These are phyloP conservation scores for Drosophila aff. DNA, from an alignment of 1,140 invertebrate genomes.

Conservation along the genomic window DNA sequence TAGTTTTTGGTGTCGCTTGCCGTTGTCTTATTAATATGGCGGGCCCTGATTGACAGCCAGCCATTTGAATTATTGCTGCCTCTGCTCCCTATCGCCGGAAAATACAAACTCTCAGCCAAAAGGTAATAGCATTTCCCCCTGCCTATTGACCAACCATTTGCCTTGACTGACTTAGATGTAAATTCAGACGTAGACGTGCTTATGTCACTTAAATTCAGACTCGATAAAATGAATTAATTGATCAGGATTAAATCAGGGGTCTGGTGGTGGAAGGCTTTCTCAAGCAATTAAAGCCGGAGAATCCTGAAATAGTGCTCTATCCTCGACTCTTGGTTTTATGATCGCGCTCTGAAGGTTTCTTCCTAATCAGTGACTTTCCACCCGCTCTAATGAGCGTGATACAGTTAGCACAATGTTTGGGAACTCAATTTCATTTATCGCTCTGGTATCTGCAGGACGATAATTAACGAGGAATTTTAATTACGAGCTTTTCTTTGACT, in stretches of 20 bases:
- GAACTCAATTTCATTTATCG: slow-evolving; percentile 28
- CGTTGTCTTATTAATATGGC: slow-evolving; percentile 52
- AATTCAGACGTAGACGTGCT: slow-evolving; percentile 26
- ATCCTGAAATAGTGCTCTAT: not conserved
- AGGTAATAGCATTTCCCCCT: slow-evolving; percentile 34
- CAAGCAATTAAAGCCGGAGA: not conserved
- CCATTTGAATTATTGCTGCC: slow-evolving; percentile 14
- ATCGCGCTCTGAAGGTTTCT: not conserved
- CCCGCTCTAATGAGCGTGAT: slow-evolving; percentile 21
- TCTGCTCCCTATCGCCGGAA: not conserved
- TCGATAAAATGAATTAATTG: no score
- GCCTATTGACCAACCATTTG: not conserved
- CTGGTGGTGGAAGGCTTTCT: no score
- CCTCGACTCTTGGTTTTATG: not conserved
- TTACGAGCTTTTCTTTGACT: slow-evolving; percentile 1
- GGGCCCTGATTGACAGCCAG: slow-evolving; percentile 46
- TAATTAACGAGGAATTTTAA: slow-evolving; percentile 5
- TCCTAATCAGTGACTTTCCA: slow-evolving; percentile 4
- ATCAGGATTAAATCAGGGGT: not conserved
- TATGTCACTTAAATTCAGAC: not conserved
- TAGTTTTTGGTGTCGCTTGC: slow-evolving; percentile 43
- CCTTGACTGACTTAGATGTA: slow-evolving; percentile 15
- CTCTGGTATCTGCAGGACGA: slow-evolving; percentile 16
- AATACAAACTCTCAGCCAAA: slow-evolving; percentile 3
- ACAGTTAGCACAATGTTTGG: slow-evolving; percentile 30